Percentiles rank a stretch among this genome's conserved stretches.
Conservation (phyloP, 2,797 vertebrate genomes). For the Champsocephalus gunnari region DNA sequence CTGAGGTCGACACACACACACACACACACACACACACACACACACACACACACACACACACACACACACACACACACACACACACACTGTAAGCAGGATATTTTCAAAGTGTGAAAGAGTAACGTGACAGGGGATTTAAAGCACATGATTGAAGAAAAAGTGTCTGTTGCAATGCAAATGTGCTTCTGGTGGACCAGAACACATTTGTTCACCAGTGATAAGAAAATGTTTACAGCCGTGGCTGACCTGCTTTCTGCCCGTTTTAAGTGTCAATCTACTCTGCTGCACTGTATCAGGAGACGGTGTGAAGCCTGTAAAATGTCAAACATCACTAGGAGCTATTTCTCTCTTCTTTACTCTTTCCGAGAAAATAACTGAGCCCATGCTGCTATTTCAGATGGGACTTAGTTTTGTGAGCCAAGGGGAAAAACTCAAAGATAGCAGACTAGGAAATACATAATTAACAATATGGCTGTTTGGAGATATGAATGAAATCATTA, state of each 20-base stretch:
- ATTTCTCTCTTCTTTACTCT: conserved; percentile 26
- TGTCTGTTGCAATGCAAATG: conserved; percentile 46
- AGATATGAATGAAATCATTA: background rate
- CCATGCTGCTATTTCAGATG: conserved; percentile 2
- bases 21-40: background rate
- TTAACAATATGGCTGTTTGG: background rate
- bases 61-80: conserved; percentile 15
- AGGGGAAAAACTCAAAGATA: background rate
- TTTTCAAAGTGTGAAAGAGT: conserved; percentile 45
- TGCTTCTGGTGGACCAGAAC: conserved; percentile 48
- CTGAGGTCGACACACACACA: conserved; percentile 38
- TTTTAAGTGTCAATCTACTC: conserved; percentile 72
- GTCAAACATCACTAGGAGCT: conserved; percentile 60
- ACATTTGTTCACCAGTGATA: conserved; percentile 68
- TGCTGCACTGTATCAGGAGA: conserved; percentile 47
- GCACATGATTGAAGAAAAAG: conserved; percentile 47
- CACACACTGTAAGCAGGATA: conserved; percentile 51
- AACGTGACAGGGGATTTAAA: conserved; percentile 44
- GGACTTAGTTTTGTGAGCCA: background rate
- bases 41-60: conserved; percentile 28
- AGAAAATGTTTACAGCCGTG: conserved; percentile 59
- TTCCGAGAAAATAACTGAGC: conserved; percentile 22
- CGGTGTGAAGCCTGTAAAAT: conserved; percentile 58
- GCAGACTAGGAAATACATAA: conserved; percentile 2
- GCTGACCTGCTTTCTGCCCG: conserved; percentile 59